Conservation (phyloP, 2,797 vertebrate species). For the Diglossa cyanea region DNA sequence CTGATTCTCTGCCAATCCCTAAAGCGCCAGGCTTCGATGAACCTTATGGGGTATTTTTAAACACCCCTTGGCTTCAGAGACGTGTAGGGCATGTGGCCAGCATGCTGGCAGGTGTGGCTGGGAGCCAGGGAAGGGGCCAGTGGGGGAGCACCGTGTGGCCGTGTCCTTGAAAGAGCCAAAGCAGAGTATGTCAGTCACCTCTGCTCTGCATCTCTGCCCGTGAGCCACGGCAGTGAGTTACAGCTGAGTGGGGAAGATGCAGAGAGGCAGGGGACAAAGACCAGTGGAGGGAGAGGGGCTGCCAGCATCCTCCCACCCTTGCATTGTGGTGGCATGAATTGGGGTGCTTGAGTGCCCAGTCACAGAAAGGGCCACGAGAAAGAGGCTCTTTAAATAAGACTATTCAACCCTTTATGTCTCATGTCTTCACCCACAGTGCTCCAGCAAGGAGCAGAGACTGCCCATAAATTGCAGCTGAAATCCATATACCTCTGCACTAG, state of each 20-base stretch:
- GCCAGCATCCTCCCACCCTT: background rate
- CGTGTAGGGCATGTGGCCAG: fast-evolving
- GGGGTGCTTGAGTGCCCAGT: background rate
- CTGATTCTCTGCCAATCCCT: background rate
- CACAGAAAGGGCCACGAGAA: background rate
- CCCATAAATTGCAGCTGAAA: conserved; percentile 52
- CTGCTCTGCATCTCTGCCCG: background rate
- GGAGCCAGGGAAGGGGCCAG: background rate
- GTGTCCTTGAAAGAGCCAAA: background rate
- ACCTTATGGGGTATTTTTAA: background rate
- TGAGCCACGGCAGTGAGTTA: background rate
- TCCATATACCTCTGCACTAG: conserved; percentile 33
- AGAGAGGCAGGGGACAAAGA: background rate
- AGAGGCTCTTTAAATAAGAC: conserved; percentile 13
- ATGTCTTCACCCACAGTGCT: conserved; percentile 18
- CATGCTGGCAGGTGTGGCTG: fast-evolving
- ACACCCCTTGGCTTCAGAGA: background rate
- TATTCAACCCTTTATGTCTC: conserved; percentile 25
- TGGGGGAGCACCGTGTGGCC: background rate
- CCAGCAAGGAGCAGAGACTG: conserved; percentile 6
- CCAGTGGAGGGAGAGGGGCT: background rate
- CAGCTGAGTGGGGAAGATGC: background rate
- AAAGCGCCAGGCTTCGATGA: background rate
- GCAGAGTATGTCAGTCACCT: background rate
- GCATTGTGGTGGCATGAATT: background rate